These are phyloP conservation scores for Lamprotornis superbus DNA, from an alignment of 2,113 vertebrate species.

Conservation along the genomic window DNA sequence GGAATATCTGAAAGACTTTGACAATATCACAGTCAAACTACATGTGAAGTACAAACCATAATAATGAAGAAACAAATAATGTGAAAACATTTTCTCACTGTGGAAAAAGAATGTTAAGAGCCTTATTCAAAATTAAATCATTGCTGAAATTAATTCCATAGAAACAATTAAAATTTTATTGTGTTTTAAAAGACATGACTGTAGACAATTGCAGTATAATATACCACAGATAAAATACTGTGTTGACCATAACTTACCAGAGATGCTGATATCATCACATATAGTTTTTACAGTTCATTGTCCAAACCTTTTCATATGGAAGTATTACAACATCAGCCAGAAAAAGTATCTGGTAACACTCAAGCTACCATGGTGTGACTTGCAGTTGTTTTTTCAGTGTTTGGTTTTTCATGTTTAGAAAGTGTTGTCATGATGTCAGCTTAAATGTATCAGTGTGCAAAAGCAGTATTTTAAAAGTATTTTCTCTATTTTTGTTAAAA, in stretches of 20 bases:
- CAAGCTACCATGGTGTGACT: background rate
- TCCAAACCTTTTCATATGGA: background rate
- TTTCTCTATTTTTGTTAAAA: background rate
- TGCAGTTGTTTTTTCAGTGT: background rate
- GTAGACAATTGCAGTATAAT: background rate
- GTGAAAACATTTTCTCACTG: background rate
- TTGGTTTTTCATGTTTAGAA: background rate
- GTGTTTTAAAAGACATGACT: background rate
- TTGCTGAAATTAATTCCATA: background rate
- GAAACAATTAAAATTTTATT: background rate
- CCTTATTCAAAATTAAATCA: background rate
- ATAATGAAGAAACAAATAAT: background rate
- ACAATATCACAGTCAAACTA: background rate
- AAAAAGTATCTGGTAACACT: background rate
- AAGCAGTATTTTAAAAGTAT: background rate
- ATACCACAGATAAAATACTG: background rate
- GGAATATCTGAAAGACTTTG: background rate
- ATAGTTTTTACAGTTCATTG: background rate
- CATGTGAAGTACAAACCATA: background rate
- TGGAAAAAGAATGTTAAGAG: background rate
- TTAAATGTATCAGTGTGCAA: background rate
- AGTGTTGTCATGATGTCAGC: background rate
- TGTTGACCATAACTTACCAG: background rate
- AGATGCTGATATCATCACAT: background rate
- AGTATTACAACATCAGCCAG: background rate